phyloP scores from a whole-genome alignment of 1,140 invertebrate genomes.

The Colletes latitarsis region DNA sequence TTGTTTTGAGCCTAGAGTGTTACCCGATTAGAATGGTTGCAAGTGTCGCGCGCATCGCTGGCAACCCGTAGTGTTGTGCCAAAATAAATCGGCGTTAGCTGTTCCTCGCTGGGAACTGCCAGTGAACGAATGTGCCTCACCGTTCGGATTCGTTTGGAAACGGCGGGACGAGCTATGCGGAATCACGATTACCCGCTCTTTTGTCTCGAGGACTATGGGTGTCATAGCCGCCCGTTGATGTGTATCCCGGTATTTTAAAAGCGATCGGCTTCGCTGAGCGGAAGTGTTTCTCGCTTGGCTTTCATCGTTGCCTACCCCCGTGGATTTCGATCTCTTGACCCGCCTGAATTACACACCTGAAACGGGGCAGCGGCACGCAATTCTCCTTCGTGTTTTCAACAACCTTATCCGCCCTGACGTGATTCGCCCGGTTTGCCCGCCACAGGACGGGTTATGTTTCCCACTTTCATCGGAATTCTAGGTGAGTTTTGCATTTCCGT shows the following conservation, averaged over 20 bases:
- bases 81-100: constrained; percentile 51
- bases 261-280: constrained; percentile 31
- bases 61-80: constrained; percentile 44
- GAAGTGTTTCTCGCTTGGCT: constrained; percentile 49
- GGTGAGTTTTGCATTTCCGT: constrained; percentile 77
- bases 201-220: constrained; percentile 46
- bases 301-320: constrained; percentile 20
- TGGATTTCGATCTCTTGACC: neutral
- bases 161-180: constrained; percentile 50
- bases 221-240: constrained; percentile 52
- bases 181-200: constrained; percentile 45
- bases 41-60: constrained; percentile 61
- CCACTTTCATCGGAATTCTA: constrained; percentile 87
- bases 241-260: constrained; percentile 49
- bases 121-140: constrained; percentile 43
- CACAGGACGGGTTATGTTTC: constrained; percentile 86
- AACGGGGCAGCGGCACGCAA: neutral
- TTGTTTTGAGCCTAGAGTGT: constrained; percentile 56
- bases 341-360: neutral
- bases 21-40: constrained; percentile 59
- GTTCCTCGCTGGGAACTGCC: constrained; percentile 11
- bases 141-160: neutral
- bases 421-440: constrained; percentile 68
- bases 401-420: constrained; percentile 55
- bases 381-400: constrained; percentile 16